A percentile compares a stretch with the other conserved stretches of the same genome.
phyloP scores from a whole-genome alignment of 2,113 vertebrate genomes.

The Heterotis niloticus region DNA sequence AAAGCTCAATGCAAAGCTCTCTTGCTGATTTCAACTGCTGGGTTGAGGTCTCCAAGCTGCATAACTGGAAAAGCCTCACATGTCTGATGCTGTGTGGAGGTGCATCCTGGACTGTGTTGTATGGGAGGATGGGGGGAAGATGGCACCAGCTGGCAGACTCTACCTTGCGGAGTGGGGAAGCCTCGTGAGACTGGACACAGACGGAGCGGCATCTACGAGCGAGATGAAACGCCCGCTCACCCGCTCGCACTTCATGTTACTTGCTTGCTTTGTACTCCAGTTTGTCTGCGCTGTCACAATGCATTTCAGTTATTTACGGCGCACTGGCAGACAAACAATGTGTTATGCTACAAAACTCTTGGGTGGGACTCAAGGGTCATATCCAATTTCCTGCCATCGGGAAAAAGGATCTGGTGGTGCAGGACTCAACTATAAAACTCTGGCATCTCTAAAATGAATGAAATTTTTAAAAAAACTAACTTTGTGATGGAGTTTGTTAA shows the following conservation, averaged over 20 bases:
- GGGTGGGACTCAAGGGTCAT: not conserved
- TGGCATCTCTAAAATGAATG: no score
- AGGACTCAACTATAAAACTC: no score
- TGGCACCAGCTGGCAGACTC: not conserved
- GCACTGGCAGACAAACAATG: no score
- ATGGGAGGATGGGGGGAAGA: not conserved
- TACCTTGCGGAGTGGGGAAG: not conserved
- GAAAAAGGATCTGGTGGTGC: no score
- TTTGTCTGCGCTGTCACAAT: not conserved
- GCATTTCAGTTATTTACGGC: no score
- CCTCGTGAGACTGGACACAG: not conserved
- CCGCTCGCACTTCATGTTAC: not conserved
- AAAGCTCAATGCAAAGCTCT: not conserved
- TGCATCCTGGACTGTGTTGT: not conserved
- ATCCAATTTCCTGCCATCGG: not conserved
- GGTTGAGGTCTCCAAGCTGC: not conserved
- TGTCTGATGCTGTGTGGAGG: not conserved
- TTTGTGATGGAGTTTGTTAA: not conserved
- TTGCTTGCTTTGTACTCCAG: not conserved
- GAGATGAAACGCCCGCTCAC: not conserved
- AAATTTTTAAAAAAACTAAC: no score
- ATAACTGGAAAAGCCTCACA: not conserved
- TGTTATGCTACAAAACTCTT: not conserved
- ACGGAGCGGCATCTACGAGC: not conserved
- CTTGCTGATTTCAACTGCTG: not conserved